Conservation (phyloP, 2,888 invertebrate species). For the Sylvicola fuscatus region DNA sequence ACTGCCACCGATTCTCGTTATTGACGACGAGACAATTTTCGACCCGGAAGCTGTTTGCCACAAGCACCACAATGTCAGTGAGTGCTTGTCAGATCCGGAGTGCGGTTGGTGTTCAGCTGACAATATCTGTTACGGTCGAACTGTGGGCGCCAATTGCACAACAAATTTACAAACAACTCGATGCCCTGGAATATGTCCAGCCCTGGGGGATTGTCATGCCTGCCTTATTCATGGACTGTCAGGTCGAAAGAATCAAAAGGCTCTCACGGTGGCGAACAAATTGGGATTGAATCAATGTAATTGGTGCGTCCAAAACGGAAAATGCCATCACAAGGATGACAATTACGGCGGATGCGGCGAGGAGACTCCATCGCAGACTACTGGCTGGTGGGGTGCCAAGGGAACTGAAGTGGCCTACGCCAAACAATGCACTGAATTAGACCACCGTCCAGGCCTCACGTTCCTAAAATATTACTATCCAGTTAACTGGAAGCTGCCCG, state of each 20-base stretch:
- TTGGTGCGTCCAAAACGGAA: slow-evolving; percentile 86
- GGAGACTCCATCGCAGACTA: slow-evolving; percentile 59
- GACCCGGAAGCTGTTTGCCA: slow-evolving; percentile 61
- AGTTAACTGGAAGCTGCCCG: slow-evolving; percentile 72
- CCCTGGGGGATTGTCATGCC: slow-evolving; percentile 73
- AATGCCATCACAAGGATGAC: slow-evolving; percentile 74
- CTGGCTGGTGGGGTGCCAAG: slow-evolving; percentile 80
- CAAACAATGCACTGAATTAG: slow-evolving; percentile 55
- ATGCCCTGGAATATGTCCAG: slow-evolving; percentile 77
- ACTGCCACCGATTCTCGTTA: slow-evolving; percentile 62
- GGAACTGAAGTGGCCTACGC: slow-evolving; percentile 55
- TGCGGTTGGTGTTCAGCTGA: slow-evolving; percentile 87
- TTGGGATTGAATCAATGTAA: slow-evolving; percentile 61
- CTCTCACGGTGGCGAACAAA: slow-evolving; percentile 50
- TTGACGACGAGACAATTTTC: slow-evolving; percentile 36
- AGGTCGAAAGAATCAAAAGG: slow-evolving; percentile 16
- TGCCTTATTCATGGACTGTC: slow-evolving; percentile 55
- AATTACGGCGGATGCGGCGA: slow-evolving; percentile 60
- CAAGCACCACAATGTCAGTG: slow-evolving; percentile 50
- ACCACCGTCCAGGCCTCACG: slow-evolving; percentile 71
- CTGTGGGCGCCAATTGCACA: slow-evolving; percentile 73
- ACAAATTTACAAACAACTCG: slow-evolving; percentile 74
- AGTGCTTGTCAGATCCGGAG: slow-evolving; percentile 76
- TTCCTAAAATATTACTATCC: slow-evolving; percentile 76
- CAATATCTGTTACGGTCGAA: slow-evolving; percentile 62